phyloP scores from a whole-genome alignment of 2,113 vertebrate genomes.

The Megaptera novaeangliae region DNA sequence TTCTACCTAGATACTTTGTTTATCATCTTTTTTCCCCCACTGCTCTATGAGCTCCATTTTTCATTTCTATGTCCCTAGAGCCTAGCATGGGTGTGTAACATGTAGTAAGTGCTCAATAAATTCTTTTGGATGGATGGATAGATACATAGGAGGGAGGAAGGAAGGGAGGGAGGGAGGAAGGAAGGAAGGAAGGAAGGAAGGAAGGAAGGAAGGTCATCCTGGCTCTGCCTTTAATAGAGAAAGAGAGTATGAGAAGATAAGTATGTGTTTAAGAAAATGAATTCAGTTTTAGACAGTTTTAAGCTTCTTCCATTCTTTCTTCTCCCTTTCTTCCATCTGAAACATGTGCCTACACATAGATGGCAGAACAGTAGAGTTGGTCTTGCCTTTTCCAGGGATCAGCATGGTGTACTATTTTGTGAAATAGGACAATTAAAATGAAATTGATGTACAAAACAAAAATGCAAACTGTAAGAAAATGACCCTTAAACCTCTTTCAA shows the following conservation, averaged over 20 bases:
- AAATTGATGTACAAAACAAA: background rate
- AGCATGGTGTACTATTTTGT: background rate
- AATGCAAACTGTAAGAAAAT: background rate
- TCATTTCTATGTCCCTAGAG: background rate
- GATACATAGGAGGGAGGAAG: too few species aligned
- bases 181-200: background rate
- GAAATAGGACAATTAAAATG: background rate
- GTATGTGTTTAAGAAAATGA: slow-evolving; percentile 6
- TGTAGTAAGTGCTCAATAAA: background rate
- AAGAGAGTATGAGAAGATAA: background rate
- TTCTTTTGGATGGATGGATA: background rate
- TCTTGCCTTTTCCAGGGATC: background rate
- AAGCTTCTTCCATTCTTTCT: background rate
- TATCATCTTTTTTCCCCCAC: background rate
- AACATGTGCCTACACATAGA: background rate
- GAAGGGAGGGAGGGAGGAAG: background rate
- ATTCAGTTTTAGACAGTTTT: background rate
- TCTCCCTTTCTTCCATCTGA: background rate
- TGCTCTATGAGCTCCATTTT: background rate
- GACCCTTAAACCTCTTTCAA: background rate
- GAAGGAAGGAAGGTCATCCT: background rate
- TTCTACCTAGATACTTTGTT: background rate
- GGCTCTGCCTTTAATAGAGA: background rate
- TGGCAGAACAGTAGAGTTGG: background rate
- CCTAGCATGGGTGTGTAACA: background rate